Evolutionary conservation across 2,113 vertebrate genomes (phyloP).

Genomic region (Pollachius pollachius): DNA sequence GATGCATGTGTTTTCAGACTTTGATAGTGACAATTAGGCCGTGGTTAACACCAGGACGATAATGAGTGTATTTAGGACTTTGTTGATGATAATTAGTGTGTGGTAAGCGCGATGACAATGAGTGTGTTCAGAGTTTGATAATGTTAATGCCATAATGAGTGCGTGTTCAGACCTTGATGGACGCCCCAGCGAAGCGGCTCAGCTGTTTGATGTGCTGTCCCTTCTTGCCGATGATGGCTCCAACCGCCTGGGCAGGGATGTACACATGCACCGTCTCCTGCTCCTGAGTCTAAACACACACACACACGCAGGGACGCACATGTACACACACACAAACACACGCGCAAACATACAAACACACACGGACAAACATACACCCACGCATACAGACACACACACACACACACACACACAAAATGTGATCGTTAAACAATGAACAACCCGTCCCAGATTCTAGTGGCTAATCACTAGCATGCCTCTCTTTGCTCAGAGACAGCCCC

Average conservation of each 20-base stretch:
- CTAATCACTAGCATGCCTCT: too few relatives aligned
- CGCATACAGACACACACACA: background rate
- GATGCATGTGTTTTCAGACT: too few relatives aligned
- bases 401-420: background rate
- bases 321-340: slow-evolving; percentile 1
- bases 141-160: background rate
- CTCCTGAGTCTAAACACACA: slow-evolving; percentile 78
- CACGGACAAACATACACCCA: background rate
- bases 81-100: too few relatives aligned
- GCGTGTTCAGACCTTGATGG: slow-evolving; percentile 84
- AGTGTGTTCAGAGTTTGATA: too few relatives aligned
- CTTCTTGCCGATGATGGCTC: slow-evolving; percentile 95
- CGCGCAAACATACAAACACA: slow-evolving; percentile 1
- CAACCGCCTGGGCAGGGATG: slow-evolving; percentile 93
- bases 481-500: too few relatives aligned
- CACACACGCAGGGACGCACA: slow-evolving; percentile 9
- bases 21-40: too few relatives aligned
- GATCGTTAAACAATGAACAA: too few relatives aligned
- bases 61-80: too few relatives aligned
- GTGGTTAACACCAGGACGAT: too few relatives aligned
- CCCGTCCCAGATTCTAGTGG: too few relatives aligned
- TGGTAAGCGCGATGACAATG: too few relatives aligned
- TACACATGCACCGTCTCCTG: slow-evolving; percentile 94
- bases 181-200: slow-evolving; percentile 91
- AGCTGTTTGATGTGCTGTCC: slow-evolving; percentile 97